Percentiles rank a stretch among this genome's conserved stretches.
Evolutionary conservation across 2,113 vertebrate genomes (phyloP).

Genomic region (Pelodiscus sinensis): DNA sequence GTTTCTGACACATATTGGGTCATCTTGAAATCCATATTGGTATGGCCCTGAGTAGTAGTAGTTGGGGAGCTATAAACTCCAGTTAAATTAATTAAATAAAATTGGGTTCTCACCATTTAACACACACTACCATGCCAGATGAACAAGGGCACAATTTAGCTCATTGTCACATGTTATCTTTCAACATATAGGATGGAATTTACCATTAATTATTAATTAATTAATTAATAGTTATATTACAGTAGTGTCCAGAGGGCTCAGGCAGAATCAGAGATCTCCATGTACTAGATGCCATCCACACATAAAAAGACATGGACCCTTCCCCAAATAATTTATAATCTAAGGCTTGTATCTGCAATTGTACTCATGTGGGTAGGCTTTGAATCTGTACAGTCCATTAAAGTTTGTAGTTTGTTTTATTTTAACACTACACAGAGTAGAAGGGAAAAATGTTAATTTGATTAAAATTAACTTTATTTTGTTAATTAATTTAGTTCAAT

Average conservation of each 20-base stretch:
- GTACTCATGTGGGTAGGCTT: not conserved
- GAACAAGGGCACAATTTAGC: not conserved
- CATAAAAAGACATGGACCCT: not conserved
- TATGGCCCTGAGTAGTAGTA: not conserved
- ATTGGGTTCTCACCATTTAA: not conserved
- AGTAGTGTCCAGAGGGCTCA: not conserved
- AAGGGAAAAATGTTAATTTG: not conserved
- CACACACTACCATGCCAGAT: not conserved
- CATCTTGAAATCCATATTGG: not conserved
- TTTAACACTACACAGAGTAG: not conserved
- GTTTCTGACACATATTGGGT: not conserved
- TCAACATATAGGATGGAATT: not conserved
- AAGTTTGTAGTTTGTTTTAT: not conserved
- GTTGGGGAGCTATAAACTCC: not conserved
- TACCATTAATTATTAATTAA: not conserved
- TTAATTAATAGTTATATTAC: not conserved
- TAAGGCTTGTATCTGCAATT: not conserved
- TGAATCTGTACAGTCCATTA: not conserved
- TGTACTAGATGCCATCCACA: not conserved
- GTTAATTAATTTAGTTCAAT: not conserved
- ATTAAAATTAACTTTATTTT: not conserved
- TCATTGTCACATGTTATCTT: not conserved
- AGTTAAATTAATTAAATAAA: not conserved
- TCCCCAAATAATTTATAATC: not conserved
- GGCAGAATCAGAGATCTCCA: not conserved